Evolutionary conservation across 1,140 invertebrate genomes (phyloP).

Genomic region (Apis mellifera): Amel_HAv3.1 CM009938.2:8973001-8973500

Average conservation of each 20-base stretch:
- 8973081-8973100: conserved; percentile 54
- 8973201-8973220: neutral
- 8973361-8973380: conserved; percentile 43
- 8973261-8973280: conserved; percentile 41
- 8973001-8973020: too few species aligned
- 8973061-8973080: conserved; percentile 41
- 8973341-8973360: conserved; percentile 61
- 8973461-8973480: neutral
- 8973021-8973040: neutral
- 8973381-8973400: conserved; percentile 6
- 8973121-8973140: neutral
- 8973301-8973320: conserved; percentile 59
- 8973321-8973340: conserved; percentile 36
- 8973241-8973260: conserved; percentile 28
- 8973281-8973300: conserved; percentile 57
- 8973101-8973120: conserved; percentile 48
- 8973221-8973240: conserved; percentile 58
- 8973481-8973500: conserved; percentile 22
- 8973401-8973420: conserved; percentile 22
- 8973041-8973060: neutral
- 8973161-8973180: neutral
- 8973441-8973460: conserved; percentile 17
- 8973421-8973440: conserved; percentile 42
- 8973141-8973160: neutral
- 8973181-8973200: neutral